Percentiles rank a stretch among this genome's conserved stretches.
These are phyloP conservation scores for Neosilurus hyrtlii DNA, from an alignment of 2,797 vertebrate species.

Conservation along the genomic window DNA sequence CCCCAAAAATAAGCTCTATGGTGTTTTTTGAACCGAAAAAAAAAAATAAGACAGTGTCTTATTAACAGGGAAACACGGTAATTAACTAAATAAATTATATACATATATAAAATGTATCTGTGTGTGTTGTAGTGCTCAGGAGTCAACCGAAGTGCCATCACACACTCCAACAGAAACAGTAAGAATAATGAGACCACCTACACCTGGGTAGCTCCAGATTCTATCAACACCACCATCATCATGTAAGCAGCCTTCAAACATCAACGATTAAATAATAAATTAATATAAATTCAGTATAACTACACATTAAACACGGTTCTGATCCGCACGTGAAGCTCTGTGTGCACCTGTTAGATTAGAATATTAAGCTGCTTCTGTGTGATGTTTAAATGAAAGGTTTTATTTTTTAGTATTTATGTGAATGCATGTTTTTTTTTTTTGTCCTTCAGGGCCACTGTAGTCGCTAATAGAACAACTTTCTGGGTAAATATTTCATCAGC, in stretches of 20 bases:
- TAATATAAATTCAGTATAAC: background rate
- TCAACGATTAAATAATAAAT: background rate
- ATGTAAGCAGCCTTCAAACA: background rate
- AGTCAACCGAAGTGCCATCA: background rate
- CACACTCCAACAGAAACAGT: background rate
- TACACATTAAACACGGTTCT: background rate
- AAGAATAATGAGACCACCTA: background rate
- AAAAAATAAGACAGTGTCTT: too few species aligned
- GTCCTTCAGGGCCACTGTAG: conserved; percentile 68
- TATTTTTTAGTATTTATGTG: background rate
- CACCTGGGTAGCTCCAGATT: conserved; percentile 15
- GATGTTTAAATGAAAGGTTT: too few species aligned
- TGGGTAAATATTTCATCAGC: conserved; percentile 69
- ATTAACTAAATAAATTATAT: too few species aligned
- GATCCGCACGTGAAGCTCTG: background rate
- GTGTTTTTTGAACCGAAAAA: too few species aligned
- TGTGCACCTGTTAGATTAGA: too few species aligned
- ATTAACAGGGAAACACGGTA: too few species aligned
- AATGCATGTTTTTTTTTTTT: background rate
- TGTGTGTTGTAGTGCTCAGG: conserved; percentile 12
- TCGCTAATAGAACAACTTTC: conserved; percentile 60
- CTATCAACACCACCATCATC: background rate
- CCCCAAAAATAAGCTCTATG: too few species aligned
- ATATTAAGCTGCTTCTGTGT: too few species aligned
- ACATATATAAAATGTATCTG: background rate